Conservation (phyloP, 2,797 vertebrate species). For the Chiroxiphia lanceolata region DNA sequence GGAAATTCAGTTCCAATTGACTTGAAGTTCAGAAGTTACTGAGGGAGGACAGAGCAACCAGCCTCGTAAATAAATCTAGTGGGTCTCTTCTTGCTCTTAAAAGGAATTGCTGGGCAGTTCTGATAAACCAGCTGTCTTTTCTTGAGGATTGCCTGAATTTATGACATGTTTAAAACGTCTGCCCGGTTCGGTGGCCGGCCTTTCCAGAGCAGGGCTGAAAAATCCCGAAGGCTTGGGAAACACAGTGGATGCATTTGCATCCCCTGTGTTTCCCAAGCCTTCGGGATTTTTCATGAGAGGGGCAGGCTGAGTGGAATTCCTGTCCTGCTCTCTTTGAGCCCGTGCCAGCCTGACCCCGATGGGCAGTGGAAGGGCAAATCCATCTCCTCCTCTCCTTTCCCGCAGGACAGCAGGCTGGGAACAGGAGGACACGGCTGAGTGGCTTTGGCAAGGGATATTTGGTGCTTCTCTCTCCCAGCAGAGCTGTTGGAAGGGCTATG, state of each 20-base stretch:
- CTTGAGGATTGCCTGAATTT: not conserved
- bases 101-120: not conserved
- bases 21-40: not conserved
- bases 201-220: not conserved
- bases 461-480: conserved; percentile 14
- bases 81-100: not conserved
- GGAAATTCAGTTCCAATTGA: not conserved
- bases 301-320: not conserved
- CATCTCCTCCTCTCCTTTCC: not conserved
- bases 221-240: not conserved
- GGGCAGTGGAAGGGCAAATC: not conserved
- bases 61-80: not conserved
- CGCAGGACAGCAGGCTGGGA: not conserved
- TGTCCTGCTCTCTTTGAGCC: not conserved
- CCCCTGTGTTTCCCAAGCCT: no score
- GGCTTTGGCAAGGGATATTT: conserved; percentile 7
- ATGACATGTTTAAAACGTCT: not conserved
- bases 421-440: not conserved
- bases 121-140: not conserved
- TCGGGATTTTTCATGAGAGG: no score
- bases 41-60: not conserved
- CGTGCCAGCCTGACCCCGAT: not conserved
- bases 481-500: conserved; percentile 4
- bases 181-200: not conserved
- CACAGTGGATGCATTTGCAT: not conserved